Percentiles rank a stretch among this genome's conserved stretches.
Conservation (phyloP, 2,797 vertebrate genomes). For the Mionectes olivaceus region DNA sequence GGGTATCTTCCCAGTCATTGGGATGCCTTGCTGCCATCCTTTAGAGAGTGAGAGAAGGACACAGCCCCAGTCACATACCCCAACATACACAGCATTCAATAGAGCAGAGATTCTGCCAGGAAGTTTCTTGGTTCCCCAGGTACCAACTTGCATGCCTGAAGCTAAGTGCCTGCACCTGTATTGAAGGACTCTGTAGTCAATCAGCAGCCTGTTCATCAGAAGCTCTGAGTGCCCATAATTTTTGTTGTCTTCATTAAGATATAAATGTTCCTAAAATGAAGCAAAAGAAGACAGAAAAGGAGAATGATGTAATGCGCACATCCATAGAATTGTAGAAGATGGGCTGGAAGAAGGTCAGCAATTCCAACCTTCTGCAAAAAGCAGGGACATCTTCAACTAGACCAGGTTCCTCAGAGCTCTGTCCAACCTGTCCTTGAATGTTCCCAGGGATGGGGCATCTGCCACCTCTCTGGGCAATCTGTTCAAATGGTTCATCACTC, state of each 20-base stretch:
- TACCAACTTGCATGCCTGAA: background rate
- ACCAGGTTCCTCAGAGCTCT: background rate
- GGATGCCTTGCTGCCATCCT: background rate
- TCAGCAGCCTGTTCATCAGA: background rate
- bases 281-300: background rate
- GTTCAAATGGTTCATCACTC: background rate
- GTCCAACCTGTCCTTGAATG: background rate
- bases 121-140: background rate
- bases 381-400: background rate
- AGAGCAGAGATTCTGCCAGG: background rate
- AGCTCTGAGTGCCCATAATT: background rate
- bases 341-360: background rate
- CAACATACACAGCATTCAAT: background rate
- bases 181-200: background rate
- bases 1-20: background rate
- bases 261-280: background rate
- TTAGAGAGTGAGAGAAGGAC: background rate
- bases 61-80: fast-evolving
- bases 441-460: background rate
- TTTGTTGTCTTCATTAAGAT: background rate
- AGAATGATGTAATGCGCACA: fast-evolving
- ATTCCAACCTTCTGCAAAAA: background rate
- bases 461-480: background rate
- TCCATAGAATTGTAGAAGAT: background rate
- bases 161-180: background rate